Evolutionary conservation across 1,140 invertebrate genomes (phyloP), one percentile per base, ranked within the genome.

Genomic region (Aphelinus certus): DNA sequence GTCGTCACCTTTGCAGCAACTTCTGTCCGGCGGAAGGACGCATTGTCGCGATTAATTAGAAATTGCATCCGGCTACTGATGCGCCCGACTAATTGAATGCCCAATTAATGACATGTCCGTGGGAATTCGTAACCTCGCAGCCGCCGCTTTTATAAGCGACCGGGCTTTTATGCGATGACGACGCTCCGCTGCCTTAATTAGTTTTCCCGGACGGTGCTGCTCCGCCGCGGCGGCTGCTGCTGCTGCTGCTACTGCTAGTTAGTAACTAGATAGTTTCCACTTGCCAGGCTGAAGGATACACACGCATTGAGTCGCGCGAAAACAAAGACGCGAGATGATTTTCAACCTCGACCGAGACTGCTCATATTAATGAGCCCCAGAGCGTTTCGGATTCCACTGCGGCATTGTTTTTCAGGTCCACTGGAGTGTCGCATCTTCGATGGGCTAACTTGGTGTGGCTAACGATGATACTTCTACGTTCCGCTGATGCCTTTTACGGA

Each of bases 121-220:
- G 76, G 76, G 77, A 61, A 82, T 81, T 81, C 75, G 67, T 76
- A 78, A 78, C 76, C 26, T 65, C 53, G 68, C 57, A 60, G 62
- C 72, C 63, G 51, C 26, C 55, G 43, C 64, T 68, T 74, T 74
- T 69, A 74, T 69, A 66, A 73, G 53, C 55, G 47, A 5, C 51
- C 45, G 42, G 58, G 26, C 58, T 60, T 60, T 60, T 43, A 60
- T 45, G 78, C 73, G 75, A 79, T 82, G 80, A 79, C 80, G 79
- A 76, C 78, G 78, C 77, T 81, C 82, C 78, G 77, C 77, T 79
- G 77, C 80, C 78, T 81, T 82, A 84, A 84, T 83, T 84, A 84
- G 80, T 81, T 81, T 83, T 82, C 77, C 26, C 42, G 42, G 51
- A n/a, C 3, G 26, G 62, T 79, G 80, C 77, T 79, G 78, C 77